These are phyloP conservation scores for Lithophane socia DNA, from an alignment of 2,888 invertebrate genomes.

Conservation along the genomic window DNA sequence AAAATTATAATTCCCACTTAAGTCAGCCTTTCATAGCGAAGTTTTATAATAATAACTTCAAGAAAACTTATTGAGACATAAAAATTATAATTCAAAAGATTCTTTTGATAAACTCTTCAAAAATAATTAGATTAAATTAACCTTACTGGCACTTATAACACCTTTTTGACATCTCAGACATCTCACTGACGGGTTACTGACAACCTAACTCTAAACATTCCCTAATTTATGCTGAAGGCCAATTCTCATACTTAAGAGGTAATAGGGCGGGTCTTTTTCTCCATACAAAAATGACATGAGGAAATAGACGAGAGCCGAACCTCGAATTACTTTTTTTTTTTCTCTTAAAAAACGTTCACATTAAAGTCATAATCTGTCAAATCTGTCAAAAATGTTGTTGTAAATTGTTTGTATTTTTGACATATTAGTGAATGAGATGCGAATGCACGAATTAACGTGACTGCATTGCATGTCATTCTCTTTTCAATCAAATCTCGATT, in stretches of 20 bases:
- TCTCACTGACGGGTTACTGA: conserved; percentile 15
- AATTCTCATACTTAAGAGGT: no score
- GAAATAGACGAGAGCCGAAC: no score
- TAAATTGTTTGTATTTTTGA: no score
- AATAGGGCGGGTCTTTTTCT: no score
- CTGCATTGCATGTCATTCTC: not conserved
- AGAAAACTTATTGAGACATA: not conserved
- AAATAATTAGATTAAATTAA: not conserved
- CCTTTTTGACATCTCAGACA: conserved; percentile 14
- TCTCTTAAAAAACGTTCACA: no score
- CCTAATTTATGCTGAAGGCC: no score
- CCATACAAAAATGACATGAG: no score
- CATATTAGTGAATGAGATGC: no score
- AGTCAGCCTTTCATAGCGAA: not conserved
- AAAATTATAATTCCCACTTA: not conserved
- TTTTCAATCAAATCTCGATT: not conserved
- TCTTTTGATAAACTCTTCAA: not conserved
- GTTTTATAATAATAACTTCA: not conserved
- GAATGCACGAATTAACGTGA: no score
- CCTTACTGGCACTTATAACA: conserved; percentile 1
- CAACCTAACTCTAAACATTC: not conserved
- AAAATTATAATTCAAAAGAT: not conserved
- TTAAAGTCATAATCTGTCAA: no score
- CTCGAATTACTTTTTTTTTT: no score
- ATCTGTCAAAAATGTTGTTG: no score